Conservation (phyloP, 2,797 vertebrate species). For the Acanthopagrus latus region DNA sequence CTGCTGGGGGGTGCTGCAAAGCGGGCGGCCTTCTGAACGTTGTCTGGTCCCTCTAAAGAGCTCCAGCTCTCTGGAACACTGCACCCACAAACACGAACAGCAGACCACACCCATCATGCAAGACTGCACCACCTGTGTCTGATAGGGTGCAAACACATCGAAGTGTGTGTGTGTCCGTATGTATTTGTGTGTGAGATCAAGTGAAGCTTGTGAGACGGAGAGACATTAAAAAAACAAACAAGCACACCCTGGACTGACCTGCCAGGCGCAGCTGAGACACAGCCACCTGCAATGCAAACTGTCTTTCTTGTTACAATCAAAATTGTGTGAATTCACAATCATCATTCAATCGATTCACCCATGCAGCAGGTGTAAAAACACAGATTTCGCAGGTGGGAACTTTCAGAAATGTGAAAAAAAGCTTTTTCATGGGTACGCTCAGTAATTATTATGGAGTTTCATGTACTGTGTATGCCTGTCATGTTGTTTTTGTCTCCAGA, state of each 20-base stretch:
- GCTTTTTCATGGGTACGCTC: slow-evolving; percentile 66
- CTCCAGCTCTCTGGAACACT: slow-evolving; percentile 93
- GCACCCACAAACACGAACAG: slow-evolving; percentile 87
- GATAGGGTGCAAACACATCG: slow-evolving; percentile 55
- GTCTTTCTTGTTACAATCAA: slow-evolving; percentile 55
- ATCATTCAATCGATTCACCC: slow-evolving; percentile 42
- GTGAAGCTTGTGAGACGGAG: slow-evolving; percentile 32
- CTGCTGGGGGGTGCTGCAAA: slow-evolving; percentile 87
- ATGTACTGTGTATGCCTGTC: slow-evolving; percentile 38
- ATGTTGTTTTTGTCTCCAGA: slow-evolving; percentile 48
- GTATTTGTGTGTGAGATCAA: slow-evolving; percentile 12
- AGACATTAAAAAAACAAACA: slow-evolving; percentile 32
- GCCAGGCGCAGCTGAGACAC: slow-evolving; percentile 3
- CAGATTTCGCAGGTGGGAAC: slow-evolving; percentile 35
- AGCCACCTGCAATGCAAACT: slow-evolving; percentile 26
- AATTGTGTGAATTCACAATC: slow-evolving; percentile 69
- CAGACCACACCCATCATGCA: slow-evolving; percentile 88
- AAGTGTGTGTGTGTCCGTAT: slow-evolving; percentile 5
- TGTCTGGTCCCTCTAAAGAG: slow-evolving; percentile 89
- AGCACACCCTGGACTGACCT: slow-evolving; percentile 38
- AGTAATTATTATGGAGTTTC: slow-evolving; percentile 53
- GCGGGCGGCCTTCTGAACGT: slow-evolving; percentile 80
- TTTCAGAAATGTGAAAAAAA: slow-evolving; percentile 75
- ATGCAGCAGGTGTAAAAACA: slow-evolving; percentile 42
- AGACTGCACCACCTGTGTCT: slow-evolving; percentile 92